Base-by-base conservation (phyloP, 1,140 invertebrate genomes). In the Gryon sp. region DNA sequence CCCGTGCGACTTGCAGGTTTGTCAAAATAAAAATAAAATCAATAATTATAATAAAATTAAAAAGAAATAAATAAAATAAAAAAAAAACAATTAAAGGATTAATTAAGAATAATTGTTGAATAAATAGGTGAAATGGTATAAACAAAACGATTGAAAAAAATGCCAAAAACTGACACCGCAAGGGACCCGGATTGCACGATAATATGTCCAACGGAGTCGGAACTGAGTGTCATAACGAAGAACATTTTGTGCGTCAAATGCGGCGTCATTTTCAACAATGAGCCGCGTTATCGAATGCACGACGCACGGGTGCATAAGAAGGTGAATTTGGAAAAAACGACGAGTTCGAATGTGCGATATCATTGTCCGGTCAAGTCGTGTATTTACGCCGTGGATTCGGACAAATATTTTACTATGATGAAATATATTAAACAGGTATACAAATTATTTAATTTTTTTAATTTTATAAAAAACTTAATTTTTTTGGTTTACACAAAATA, bases 401-500 rank as follows among this genome's bases (percentile, higher is more conserved):
- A 84, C 28, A 80, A 86, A 40, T 78, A 84, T 55, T 90, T 90
- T 59, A 84, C 70, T 0, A 83, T 80, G 5, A 84, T 87, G 78
- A 90, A 89, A 32, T 89, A 89, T 30, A 60, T 90, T 0, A 90
- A 90, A 59, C 89, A 90, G 83, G 89, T 89, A 41, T n/a, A 26
- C 19, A 30, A 48, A 30, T 12, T 28, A 9, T 16, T 46, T 46
- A 11, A n/a, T n/a, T n/a, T n/a, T n/a, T n/a, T n/a, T n/a, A n/a
- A n/a, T n/a, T n/a, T n/a, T 46, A 11, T 12, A 43, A 12, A 12
- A 43, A 24, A n/a, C n/a, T n/a, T n/a, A n/a, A n/a, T n/a, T n/a
- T n/a, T n/a, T n/a, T n/a, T n/a, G n/a, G n/a, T n/a, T n/a, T n/a
- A n/a, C n/a, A n/a, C n/a, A n/a, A n/a, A n/a, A n/a, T n/a, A n/a